Base-by-base conservation (phyloP, 2,113 vertebrate genomes). In the Mesembrinibis cayennensis region DNA sequence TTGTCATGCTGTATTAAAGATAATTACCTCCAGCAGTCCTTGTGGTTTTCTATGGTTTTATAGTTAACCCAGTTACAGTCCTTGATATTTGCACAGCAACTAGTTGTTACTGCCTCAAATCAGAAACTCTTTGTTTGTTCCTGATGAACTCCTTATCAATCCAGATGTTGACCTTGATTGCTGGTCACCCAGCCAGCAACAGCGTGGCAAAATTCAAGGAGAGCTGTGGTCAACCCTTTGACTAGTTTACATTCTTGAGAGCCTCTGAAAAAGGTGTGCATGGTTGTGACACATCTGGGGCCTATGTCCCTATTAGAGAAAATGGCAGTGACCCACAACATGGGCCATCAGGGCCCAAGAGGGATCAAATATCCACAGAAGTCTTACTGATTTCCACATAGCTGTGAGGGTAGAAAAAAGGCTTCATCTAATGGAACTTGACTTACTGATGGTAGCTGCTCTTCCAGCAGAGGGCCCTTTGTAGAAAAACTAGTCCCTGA, bases 1-100 rank as follows among this genome's bases (percentile, higher is more conserved):
- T 93, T 79, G n/a, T 80, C 81, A 77, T 70, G 66, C 47, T 80
- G 32, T 66, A 94, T 89, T 94, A 88, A 94, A 95, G 76, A 84
- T 87, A 89, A 91, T 82, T 76, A 90, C 86, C 89, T 96, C 66
- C 78, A 21, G 16, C 66, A 87, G 23, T 50, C 81, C 58, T 82
- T 66, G 42, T 49, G n/a, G 58, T 70, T 96, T 94, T 87, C 74
- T 76, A 18, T 56, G 38, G 32, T 59, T 86, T 55, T 84, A 25
- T 16, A 89, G 63, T 47, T 58, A 90, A 83, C 30, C 23, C 36
- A 62, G 59, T 63, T 69, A 79, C 21, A 72, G 25, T 29, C 65
- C 69, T 91, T 84, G 73, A 44, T 85, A 59, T 55, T 74, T 82
- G 44, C 47, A 52, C 63, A 83, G 69, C 20, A 40, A 56, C 27